phyloP scores from a whole-genome alignment of 2,888 invertebrate species.

The Lydus trimaculatus region DNA sequence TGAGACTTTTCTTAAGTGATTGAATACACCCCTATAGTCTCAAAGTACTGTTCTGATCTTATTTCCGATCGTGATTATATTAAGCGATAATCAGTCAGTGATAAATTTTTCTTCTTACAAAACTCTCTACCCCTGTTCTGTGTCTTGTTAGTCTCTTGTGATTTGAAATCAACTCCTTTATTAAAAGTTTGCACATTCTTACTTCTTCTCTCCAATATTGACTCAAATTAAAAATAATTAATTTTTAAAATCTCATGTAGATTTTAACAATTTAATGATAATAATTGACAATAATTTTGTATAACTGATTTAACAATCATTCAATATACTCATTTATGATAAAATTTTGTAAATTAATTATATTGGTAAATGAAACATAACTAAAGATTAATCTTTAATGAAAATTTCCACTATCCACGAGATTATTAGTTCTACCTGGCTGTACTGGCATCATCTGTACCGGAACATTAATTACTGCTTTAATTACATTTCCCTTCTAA shows the following conservation, averaged over 20 bases:
- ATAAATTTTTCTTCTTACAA: conserved; percentile 12
- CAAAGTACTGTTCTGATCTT: conserved; percentile 31
- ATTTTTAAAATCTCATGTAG: neutral
- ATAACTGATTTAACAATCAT: no score
- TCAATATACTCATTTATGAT: no score
- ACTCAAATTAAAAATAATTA: neutral
- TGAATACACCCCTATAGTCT: conserved; percentile 37
- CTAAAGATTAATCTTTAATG: conserved; percentile 35
- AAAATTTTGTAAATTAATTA: conserved; percentile 17
- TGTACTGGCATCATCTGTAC: conserved; percentile 44
- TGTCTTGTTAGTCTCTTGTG: neutral
- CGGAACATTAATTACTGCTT: conserved; percentile 53
- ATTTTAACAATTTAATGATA: neutral
- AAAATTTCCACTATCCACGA: conserved; percentile 33
- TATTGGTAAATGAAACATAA: conserved; percentile 17
- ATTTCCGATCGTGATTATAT: conserved; percentile 30
- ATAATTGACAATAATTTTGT: no score
- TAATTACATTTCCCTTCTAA: conserved; percentile 51
- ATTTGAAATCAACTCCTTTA: neutral
- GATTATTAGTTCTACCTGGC: conserved; percentile 41
- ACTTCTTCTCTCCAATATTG: neutral
- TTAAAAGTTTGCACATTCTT: neutral
- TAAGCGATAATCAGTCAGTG: conserved; percentile 29
- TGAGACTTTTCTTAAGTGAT: conserved; percentile 39
- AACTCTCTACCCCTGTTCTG: neutral